Conservation (phyloP, 2,113 vertebrate genomes). For the Centropus bengalensis region DNA sequence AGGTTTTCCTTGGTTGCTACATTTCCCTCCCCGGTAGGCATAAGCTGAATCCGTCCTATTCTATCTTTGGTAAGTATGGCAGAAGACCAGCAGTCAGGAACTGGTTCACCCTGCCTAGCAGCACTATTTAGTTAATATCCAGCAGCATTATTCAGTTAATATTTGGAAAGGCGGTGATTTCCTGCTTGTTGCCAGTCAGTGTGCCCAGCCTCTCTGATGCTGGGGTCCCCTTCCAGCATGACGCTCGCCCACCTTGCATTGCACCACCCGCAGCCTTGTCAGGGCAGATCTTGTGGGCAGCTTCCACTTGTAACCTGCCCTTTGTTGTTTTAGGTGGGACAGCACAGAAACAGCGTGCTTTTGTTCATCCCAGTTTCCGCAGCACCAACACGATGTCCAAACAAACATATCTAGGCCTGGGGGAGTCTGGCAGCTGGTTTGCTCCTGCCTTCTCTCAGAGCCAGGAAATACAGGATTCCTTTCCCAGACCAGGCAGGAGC, state of each 20-base stretch:
- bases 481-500: neutral
- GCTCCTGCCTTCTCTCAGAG: neutral
- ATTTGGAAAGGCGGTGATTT: neutral
- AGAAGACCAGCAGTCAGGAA: neutral
- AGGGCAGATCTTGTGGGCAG: neutral
- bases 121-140: neutral
- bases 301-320: neutral
- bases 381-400: neutral
- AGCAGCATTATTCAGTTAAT: neutral
- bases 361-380: neutral
- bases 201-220: fast-evolving
- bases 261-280: neutral
- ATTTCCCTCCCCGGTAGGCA: neutral
- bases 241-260: neutral
- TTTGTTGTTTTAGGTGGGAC: neutral
- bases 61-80: neutral
- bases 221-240: neutral
- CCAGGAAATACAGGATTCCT: neutral
- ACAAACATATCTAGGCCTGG: neutral
- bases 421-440: neutral
- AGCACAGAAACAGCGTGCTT: fast-evolving
- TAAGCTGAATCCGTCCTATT: neutral
- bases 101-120: fast-evolving
- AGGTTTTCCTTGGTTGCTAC: neutral
- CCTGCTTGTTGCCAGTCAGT: neutral